Percentiles rank a stretch among this genome's conserved stretches.
These are phyloP conservation scores for Camptogramma bilineatum DNA, from an alignment of 2,888 invertebrate genomes.

Conservation along the genomic window DNA sequence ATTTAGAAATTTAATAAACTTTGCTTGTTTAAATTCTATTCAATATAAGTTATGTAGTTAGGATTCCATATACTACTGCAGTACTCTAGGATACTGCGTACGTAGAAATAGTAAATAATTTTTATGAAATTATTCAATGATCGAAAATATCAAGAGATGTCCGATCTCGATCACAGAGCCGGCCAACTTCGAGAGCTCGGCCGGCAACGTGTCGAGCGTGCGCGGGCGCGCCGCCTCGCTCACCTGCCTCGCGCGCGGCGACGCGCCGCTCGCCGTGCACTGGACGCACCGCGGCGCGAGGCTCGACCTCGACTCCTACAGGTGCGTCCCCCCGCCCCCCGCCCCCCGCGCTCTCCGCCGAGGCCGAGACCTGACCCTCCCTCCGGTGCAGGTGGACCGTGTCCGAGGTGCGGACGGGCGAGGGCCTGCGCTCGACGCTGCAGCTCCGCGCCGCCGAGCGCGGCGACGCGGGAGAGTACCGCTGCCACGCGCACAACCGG, in stretches of 20 bases:
- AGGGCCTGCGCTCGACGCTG: slow-evolving; percentile 88
- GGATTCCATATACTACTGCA: too few relatives aligned
- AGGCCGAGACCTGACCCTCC: background rate
- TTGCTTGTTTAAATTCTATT: too few relatives aligned
- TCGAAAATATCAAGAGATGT: too few relatives aligned
- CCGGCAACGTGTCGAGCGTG: slow-evolving; percentile 85
- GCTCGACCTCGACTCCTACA: slow-evolving; percentile 87
- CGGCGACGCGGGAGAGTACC: slow-evolving; percentile 89
- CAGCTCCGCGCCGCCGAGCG: slow-evolving; percentile 88
- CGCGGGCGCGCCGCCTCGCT: slow-evolving; percentile 86
- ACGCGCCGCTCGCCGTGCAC: slow-evolving; percentile 90
- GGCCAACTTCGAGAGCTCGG: slow-evolving; percentile 88
- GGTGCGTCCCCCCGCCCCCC: slow-evolving; percentile 52
- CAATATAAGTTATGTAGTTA: too few relatives aligned
- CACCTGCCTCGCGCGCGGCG: slow-evolving; percentile 91
- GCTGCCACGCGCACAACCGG: slow-evolving; percentile 89
- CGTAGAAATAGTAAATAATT: too few relatives aligned
- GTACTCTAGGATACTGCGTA: too few relatives aligned
- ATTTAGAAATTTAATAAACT: too few relatives aligned
- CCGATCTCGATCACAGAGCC: slow-evolving; percentile 82
- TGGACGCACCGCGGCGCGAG: slow-evolving; percentile 90
- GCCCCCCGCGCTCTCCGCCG: background rate
- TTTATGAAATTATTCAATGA: too few relatives aligned
- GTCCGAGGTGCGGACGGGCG: slow-evolving; percentile 88
- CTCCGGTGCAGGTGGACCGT: slow-evolving; percentile 79